A percentile compares a stretch with the other conserved stretches of the same genome.
Conservation (phyloP, 2,113 vertebrate genomes). For the Tragelaphus buxtoni region DNA sequence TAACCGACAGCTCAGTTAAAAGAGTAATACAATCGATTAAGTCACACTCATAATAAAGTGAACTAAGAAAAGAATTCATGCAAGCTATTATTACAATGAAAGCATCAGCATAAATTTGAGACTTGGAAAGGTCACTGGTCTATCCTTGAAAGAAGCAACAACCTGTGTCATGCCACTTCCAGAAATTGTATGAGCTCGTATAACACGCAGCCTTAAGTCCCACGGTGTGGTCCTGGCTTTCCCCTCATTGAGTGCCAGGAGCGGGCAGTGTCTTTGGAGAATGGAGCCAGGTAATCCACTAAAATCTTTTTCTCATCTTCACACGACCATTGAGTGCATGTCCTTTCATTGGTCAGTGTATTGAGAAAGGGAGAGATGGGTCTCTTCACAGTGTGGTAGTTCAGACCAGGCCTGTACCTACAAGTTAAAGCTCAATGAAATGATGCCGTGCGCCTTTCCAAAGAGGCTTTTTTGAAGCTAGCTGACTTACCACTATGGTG, state of each 20-base stretch:
- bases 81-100: not conserved
- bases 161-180: not conserved
- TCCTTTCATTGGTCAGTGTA: not conserved
- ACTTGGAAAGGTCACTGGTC: not conserved
- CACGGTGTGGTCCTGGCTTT: not conserved
- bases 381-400: not conserved
- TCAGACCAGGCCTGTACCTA: not conserved
- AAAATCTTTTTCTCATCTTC: not conserved
- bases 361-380: not conserved
- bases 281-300: not conserved
- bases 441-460: not conserved
- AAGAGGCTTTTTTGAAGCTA: not conserved
- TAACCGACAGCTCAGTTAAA: not conserved
- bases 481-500: not conserved
- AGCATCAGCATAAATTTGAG: not conserved
- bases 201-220: not conserved
- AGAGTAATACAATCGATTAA: not conserved
- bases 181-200: not conserved
- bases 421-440: not conserved
- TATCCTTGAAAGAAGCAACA: not conserved
- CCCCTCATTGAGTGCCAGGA: not conserved
- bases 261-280: not conserved
- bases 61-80: slow-evolving; percentile 38
- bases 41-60: not conserved
- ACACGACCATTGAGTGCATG: not conserved